These are phyloP conservation scores for Drosophila greeni DNA, from an alignment of 2,888 invertebrate species.

Conservation along the genomic window DNA sequence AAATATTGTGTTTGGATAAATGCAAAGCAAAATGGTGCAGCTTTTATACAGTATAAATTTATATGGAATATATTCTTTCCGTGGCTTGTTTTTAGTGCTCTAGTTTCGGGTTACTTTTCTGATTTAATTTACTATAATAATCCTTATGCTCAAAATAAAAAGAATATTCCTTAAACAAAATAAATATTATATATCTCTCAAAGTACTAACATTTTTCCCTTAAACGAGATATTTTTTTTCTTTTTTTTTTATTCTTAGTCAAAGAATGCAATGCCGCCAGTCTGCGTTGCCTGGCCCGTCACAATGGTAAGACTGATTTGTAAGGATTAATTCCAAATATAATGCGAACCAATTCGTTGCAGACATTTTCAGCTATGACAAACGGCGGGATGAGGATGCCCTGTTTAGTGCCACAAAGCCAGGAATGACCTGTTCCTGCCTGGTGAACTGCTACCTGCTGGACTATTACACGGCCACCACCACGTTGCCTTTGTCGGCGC, in stretches of 20 bases:
- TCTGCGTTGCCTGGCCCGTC: constrained; percentile 70
- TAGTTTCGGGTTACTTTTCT: no score
- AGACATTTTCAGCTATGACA: constrained; percentile 75
- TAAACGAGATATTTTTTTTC: background rate
- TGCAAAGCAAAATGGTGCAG: no score
- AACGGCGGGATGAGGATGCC: constrained; percentile 68
- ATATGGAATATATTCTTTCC: no score
- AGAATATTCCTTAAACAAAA: background rate
- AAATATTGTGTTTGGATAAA: background rate
- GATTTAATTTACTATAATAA: no score
- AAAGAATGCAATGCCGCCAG: constrained; percentile 60
- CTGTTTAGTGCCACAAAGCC: constrained; percentile 67
- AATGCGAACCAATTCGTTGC: constrained; percentile 9
- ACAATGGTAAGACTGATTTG: constrained; percentile 63
- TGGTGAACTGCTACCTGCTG: constrained; percentile 72
- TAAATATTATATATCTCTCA: background rate
- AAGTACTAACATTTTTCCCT: background rate
- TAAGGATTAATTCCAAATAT: background rate
- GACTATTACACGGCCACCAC: constrained; percentile 69
- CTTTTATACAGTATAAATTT: no score
- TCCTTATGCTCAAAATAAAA: no score
- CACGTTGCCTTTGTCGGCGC: constrained; percentile 54
- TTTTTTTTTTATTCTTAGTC: constrained; percentile 25
- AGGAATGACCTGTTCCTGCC: constrained; percentile 76
- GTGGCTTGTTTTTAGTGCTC: no score